These are phyloP conservation scores for Vimba vimba DNA, from an alignment of 2,113 vertebrate species.

Conservation along the genomic window DNA sequence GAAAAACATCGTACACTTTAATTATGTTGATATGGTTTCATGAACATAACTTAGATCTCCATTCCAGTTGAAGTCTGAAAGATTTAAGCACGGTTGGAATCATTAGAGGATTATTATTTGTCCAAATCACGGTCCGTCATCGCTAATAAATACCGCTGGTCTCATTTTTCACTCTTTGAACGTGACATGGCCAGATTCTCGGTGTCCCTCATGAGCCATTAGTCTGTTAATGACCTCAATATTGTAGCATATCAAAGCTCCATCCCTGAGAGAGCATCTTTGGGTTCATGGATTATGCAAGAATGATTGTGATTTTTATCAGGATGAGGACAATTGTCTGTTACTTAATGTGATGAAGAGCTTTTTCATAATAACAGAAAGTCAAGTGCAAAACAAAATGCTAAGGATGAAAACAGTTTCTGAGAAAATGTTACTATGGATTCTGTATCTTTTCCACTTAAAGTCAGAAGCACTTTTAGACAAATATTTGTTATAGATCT, in stretches of 20 bases:
- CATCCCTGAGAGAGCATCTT: not conserved
- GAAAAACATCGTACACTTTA: constrained; percentile 32
- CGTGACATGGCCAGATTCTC: constrained; percentile 59
- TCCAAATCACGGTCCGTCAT: constrained; percentile 28
- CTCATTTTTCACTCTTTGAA: constrained; percentile 56
- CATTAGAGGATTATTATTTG: constrained; percentile 48
- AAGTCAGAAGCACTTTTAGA: constrained; percentile 46
- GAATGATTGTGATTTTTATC: constrained; percentile 10
- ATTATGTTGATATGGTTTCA: constrained; percentile 56
- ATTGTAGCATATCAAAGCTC: constrained; percentile 51
- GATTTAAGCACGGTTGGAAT: constrained; percentile 59
- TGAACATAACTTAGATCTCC: constrained; percentile 55
- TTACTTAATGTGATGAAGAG: constrained; percentile 9
- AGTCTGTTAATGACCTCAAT: constrained; percentile 64
- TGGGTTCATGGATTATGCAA: constrained; percentile 34
- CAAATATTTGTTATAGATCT: constrained; percentile 17
- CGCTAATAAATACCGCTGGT: constrained; percentile 58
- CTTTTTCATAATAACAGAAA: constrained; percentile 10
- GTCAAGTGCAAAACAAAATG: not conserved
- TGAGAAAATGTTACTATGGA: not conserved
- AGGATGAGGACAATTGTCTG: not conserved
- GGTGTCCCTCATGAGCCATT: constrained; percentile 59
- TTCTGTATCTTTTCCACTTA: constrained; percentile 5
- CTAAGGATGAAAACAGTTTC: not conserved
- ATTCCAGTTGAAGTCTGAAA: constrained; percentile 60